These are phyloP conservation scores for Crambe crambe DNA, from an alignment of 37 sponge, comb jelly and placozoan genomes.

Conservation along the genomic window DNA sequence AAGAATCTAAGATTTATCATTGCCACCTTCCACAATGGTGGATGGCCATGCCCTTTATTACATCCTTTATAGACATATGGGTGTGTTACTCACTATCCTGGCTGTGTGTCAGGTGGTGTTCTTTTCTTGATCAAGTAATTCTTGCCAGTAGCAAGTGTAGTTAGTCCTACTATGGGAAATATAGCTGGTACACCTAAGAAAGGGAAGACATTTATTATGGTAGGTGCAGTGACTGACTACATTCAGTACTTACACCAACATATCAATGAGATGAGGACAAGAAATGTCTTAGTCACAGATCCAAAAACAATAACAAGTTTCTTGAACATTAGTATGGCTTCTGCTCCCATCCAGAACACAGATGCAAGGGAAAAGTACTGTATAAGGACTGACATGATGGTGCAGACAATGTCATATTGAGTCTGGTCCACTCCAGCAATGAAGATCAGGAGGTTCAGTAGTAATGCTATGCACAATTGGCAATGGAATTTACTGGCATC, in stretches of 20 bases:
- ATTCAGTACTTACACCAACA: slow-evolving; percentile 57
- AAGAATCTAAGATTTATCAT: too few species aligned
- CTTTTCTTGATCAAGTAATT: slow-evolving; percentile 18
- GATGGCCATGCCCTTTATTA: too few species aligned
- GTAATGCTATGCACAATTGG: slow-evolving; percentile 50
- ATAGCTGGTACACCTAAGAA: slow-evolving; percentile 10
- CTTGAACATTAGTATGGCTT: slow-evolving; percentile 55
- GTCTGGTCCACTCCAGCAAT: slow-evolving; percentile 51
- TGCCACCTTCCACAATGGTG: too few species aligned
- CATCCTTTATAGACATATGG: too few species aligned
- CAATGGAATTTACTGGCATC: slow-evolving; percentile 54
- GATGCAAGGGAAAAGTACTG: slow-evolving; percentile 48
- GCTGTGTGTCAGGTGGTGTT: too few species aligned
- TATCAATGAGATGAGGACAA: slow-evolving; percentile 33
- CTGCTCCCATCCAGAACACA: slow-evolving; percentile 66
- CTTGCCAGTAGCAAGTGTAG: slow-evolving; percentile 25
- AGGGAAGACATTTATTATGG: too few species aligned
- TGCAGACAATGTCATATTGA: slow-evolving; percentile 32
- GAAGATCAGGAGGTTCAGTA: slow-evolving; percentile 36
- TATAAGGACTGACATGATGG: slow-evolving; percentile 31
- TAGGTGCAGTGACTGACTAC: too few species aligned
- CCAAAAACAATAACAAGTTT: slow-evolving; percentile 60
- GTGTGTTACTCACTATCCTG: too few species aligned
- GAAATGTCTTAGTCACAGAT: slow-evolving; percentile 3
- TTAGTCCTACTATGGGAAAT: slow-evolving; percentile 25